Base-by-base conservation (phyloP, 1,140 invertebrate genomes). In the Zaprionus kolodkinae region DNA sequence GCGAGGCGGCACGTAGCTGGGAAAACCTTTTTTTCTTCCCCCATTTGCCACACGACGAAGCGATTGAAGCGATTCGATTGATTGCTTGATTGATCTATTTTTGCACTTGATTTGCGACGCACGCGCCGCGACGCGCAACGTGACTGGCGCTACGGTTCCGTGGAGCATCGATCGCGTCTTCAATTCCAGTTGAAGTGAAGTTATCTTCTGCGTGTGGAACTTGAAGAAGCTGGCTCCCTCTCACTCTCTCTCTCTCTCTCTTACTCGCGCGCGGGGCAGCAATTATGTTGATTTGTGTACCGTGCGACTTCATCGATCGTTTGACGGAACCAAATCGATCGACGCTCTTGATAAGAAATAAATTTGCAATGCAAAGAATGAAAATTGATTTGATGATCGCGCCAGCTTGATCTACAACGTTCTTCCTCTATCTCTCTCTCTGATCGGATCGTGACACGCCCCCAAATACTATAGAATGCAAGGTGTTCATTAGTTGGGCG, bases 61-160 rank as follows among this genome's bases (percentile, higher is more conserved):
- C 52, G 80, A 76, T 86, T 81, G 83, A 76, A 62, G 74, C 74
- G 70, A 62, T 73, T 68, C 66, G 85, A 89, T 89, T 89, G 85
- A 85, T 89, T 85, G 81, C 85, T 89, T 89, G 85, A 89, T 89
- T 89, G 85, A 89, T 89, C 85, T 89, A 89, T 89, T 89, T 90
- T 89, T 89, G 85, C 85, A 89, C 85, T 89, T 89, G 85, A 89
- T 89, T 89, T 89, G 85, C 85, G 81, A 89, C 85, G 85, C 85
- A 89, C 85, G 85, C 85, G 85, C 86, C 85, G 72, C 60, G 45
- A 50, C 61, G 68, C 71, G 72, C 81, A 79, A 88, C 84, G 85
- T 88, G 84, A 87, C 84, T 88, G 84, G 84, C 84, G 84, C 84
- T 87, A 56, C 69, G 73, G 61, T n/a, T 38, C 35, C 72, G 70